Base-by-base conservation (phyloP, 2,113 vertebrate genomes). In the Gallinago jamesoni region DNA sequence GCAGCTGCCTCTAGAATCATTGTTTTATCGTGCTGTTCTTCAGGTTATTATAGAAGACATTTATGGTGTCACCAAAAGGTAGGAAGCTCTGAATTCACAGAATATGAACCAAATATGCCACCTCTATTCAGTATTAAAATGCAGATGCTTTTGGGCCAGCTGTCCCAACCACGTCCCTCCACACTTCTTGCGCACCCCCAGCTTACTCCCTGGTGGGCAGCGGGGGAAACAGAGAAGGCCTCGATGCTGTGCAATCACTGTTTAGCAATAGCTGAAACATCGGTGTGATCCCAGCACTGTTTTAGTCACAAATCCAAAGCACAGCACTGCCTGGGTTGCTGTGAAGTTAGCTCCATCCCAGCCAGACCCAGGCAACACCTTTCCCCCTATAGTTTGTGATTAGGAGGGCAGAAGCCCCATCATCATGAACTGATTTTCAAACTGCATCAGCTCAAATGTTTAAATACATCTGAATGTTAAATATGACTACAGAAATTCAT, bases 11-110 rank as follows among this genome's bases (percentile, higher is more conserved):
- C 99, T 98, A 90, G 99, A 99, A 95, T 99, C 99, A 47, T 97
- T 99, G 93, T 99, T 99, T 97, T 99, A 99, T 97, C 98, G 99
- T 94, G 99, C 99, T 10, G 98, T 99, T 53, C 98, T 99, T 76
- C 99, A 99, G 67, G 99, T 99, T 87, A 99, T 99, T 96, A 98
- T 99, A 93, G 98, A 98, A 97, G 99, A 99, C 96, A 98, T 97
- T 62, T 99, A 99, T 90, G 96, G 98, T 95, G 96, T 98, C 94
- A 98, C 98, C 88, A 99, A 98, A 98, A 99, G 99, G 99, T 99
- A 98, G 78, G 97, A 94, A 77, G 43, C 52, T 96, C 91, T 90
- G 77, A 90, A 92, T 96, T 93, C 57, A 66, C 52, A 82, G 83
- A 64, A 39, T 79, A 28, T 1, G 3, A 82, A 13, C 10, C 14